These are phyloP conservation scores for Latrodectus hesperus DNA, from an alignment of 2,888 invertebrate genomes.

Conservation along the genomic window DNA sequence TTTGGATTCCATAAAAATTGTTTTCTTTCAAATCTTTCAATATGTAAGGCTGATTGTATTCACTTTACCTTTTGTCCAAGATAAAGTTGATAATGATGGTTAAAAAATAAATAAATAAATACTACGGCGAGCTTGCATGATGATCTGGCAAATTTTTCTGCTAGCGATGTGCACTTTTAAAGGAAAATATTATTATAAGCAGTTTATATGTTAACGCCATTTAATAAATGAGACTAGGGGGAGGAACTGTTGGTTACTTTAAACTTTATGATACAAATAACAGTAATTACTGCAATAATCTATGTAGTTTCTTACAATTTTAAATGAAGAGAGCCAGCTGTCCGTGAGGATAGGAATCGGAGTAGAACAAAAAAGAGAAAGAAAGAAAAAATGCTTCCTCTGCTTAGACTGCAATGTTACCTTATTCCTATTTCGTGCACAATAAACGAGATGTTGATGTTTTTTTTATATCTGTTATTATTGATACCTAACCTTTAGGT, in stretches of 20 bases:
- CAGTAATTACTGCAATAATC: neutral
- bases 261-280: neutral
- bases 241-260: neutral
- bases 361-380: neutral
- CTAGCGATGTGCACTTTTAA: too few species aligned
- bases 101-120: too few species aligned
- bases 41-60: too few species aligned
- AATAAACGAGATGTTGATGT: conserved; percentile 64
- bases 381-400: conserved; percentile 2
- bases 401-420: neutral
- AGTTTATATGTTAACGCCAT: neutral
- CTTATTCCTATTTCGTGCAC: conserved; percentile 49
- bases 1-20: too few species aligned
- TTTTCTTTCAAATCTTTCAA: too few species aligned
- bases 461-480: conserved; percentile 50
- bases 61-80: too few species aligned
- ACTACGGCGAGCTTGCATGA: too few species aligned
- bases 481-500: conserved; percentile 52
- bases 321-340: neutral
- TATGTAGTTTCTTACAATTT: neutral
- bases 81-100: too few species aligned
- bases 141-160: too few species aligned
- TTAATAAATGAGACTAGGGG: neutral
- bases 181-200: too few species aligned
- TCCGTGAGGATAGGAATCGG: neutral